Evolutionary conservation across 2,888 invertebrate genomes (phyloP).

Genomic region (Laothoe populi): DNA sequence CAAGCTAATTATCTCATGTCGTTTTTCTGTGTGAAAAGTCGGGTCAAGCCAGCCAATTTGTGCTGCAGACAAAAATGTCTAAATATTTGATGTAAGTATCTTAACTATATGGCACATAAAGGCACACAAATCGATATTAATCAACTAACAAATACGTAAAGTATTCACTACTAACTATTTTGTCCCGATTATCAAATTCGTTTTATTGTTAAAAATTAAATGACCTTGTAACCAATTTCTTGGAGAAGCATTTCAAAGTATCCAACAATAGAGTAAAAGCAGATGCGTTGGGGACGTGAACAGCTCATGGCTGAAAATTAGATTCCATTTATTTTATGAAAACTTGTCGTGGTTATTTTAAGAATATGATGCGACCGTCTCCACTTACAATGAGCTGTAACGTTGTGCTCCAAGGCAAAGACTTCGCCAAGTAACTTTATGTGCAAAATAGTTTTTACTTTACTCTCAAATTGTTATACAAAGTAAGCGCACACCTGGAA

Average conservation of each 20-base stretch:
- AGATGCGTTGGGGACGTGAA: background rate
- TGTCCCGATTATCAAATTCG: background rate
- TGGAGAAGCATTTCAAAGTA: slow-evolving; percentile 5
- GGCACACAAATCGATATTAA: too few species aligned
- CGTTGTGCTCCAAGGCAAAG: slow-evolving; percentile 2
- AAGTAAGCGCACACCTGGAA: too few species aligned
- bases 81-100: too few species aligned
- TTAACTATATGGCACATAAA: too few species aligned
- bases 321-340: slow-evolving; percentile 21
- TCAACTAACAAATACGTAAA: background rate
- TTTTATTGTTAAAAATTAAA: slow-evolving; percentile 8
- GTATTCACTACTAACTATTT: background rate
- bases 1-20: too few species aligned
- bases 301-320: slow-evolving; percentile 22
- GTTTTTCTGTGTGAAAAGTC: too few species aligned
- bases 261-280: slow-evolving; percentile 1
- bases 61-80: too few species aligned
- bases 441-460: too few species aligned
- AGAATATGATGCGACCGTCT: slow-evolving; percentile 22
- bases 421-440: background rate
- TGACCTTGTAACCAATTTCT: background rate
- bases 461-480: too few species aligned
- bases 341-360: slow-evolving; percentile 27
- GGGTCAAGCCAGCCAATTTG: too few species aligned
- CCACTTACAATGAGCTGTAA: slow-evolving; percentile 16